Base-by-base conservation (phyloP, 2,888 invertebrate species). In the Siphlonurus alternatus region DNA sequence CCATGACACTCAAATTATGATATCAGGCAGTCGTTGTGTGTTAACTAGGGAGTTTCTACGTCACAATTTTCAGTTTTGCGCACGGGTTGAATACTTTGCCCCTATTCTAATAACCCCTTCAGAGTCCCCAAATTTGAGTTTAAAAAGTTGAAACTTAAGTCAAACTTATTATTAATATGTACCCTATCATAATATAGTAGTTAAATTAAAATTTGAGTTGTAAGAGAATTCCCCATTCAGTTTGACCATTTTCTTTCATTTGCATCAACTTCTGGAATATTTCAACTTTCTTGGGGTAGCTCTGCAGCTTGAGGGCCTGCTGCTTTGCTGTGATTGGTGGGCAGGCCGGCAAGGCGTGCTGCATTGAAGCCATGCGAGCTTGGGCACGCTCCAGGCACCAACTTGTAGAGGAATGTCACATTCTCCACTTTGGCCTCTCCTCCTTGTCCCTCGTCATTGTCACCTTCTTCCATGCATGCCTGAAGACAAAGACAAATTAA, bases 341-440 rank as follows among this genome's bases (percentile, higher is more conserved):
- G 3, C 70, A 68, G 23, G 71, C 69, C 22, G 92, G 87, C 98
- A 63, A 99, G 79, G 64, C 90, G 84, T 0, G 99, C 99, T 1
- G 94, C 98, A 77, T 98, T 97, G 75, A 99, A 99, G 1, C 99
- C 99, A 76, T 97, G 98, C 0, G 97, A 98, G 74, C 97, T 96
- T 0, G 97, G 96, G 76, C 98, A 98, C 0, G 92, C 87, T 0
- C 98, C 98, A 0, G 84, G 80, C 0, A 85, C 82, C 68, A 99
- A 81, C 75, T 96, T 95, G 79, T 99, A 99, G 23, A 99, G 80
- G 79, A 99, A 98, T 0, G 94, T 95, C 18, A 99, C 93, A 0
- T 88, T 90, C 75, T 98, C 96, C 72, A 93, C 85, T 0, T 88
- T 87, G 2, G 91, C 86, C 72, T 91, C 86, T 22, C 85, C 85